Evolutionary conservation across 2,888 invertebrate species (phyloP), one percentile per base, ranked within the genome.

Genomic region (Sarcophaga rosellei): DNA sequence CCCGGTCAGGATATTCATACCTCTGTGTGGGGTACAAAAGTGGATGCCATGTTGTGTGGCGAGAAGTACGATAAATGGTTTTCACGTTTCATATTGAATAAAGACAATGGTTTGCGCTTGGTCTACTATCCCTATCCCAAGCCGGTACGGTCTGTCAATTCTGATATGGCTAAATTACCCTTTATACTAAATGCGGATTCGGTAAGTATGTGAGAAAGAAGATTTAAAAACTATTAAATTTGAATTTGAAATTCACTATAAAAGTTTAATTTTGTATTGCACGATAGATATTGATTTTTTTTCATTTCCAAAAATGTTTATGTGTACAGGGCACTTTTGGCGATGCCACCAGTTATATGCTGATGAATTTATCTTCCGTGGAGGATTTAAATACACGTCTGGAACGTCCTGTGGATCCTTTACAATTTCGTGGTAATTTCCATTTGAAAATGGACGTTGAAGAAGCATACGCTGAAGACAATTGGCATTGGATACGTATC

Each of bases 51-150:
- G 88, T 95, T 97, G 90, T 97, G 97, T 91, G 97, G 97, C 0
- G 95, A 95, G 83, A 95, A 95, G 87, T 95, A 95, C 15, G 95
- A 96, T 21, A 94, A 95, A 77, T 97, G 97, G 97, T 94, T 97
- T 89, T 95, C 96, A 0, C 94, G 93, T 68, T 91, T 35, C 23
- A 89, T 93, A 70, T 73, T 91, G 3, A 93, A 94, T 74, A 93
- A 94, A 69, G 92, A 94, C 11, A 90, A 89, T 0, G 95, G 94
- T 5, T 93, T 95, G 66, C 94, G 95, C 70, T 92, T 96, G 73
- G 95, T 95, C 3, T 95, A 95, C 90, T 96, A 95, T 90, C 95
- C 95, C 1, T 91, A 94, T 88, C 91, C 93, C 3, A 89, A 90
- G 62, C 93, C 94, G 35, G 88, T 90, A 2, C 88, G 90, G 23